Base-by-base conservation (phyloP, 1,140 invertebrate species). In the Paracyclopina nana region DNA sequence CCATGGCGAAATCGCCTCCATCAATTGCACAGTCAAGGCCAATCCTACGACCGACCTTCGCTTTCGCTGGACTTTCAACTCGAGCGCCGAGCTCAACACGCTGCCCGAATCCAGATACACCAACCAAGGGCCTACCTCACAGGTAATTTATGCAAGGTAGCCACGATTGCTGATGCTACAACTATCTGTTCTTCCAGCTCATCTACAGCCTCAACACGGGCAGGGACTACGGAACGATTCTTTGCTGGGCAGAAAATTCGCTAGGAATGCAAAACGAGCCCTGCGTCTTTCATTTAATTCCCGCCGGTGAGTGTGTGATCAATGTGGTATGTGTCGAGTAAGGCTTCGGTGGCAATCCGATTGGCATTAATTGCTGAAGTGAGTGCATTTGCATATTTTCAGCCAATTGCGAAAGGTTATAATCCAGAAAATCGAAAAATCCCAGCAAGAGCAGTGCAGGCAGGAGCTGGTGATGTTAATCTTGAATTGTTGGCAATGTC, bases 51-150 rank as follows among this genome's bases (percentile, higher is more conserved):
- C 52, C n/a, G 73, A 78, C 55, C 30, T 80, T 6, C 76, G 70
- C 60, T 86, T 82, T 62, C 79, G 81, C 54, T 85, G 82, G 82
- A 82, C 80, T 34, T 84, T 86, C 68, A 84, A 85, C 66, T 44
- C 49, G 6, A 34, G 25, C n/a, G 18, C 31, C 22, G 49, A 44
- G 25, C 26, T 43, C 2, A 43, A 50, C 25, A 34, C 28, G 16
- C 9, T 50, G 6, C 49, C 49, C 14, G 49, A 40, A 27, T 50
- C 40, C n/a, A 18, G 49, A 16, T 50, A 22, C 22, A 22, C 20
- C 4, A 6, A 43, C 16, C 22, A n/a, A 12, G 40, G 40, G 5
- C 5, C 52, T 1, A 53, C 25, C 28, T 53, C 48, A 24, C 48
- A 34, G 28, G 48, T 53, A 45, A 3, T 38, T 3, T n/a, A n/a